Base-by-base conservation (phyloP, 2,888 invertebrate species). In the Pollenia amentaria region DNA sequence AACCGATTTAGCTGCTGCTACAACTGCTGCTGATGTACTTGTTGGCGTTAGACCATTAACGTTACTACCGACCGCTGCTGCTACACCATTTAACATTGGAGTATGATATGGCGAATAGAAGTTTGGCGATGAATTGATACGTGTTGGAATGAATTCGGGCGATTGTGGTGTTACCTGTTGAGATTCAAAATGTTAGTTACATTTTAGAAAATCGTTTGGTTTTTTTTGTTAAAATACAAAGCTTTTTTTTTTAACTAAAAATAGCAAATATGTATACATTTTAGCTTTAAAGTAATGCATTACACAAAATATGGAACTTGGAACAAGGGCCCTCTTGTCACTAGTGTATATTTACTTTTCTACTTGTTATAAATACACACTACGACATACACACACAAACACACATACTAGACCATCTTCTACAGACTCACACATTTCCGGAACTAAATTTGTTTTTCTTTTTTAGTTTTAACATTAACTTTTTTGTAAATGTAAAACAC, bases 101-200 rank as follows among this genome's bases (percentile, higher is more conserved):
- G 89, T 88, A 84, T 92, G 92, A 91, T 92, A 93, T 89, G 93
- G 92, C 89, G 93, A 89, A 88, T 93, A 93, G 88, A 92, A 93
- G 88, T 91, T 93, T 81, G 93, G 92, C 85, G 93, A 92, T 88
- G 93, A 91, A 88, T 90, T 93, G 88, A 93, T 90, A 90, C 93
- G 92, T 87, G 93, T 93, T 90, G 94, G 94, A 92, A 94, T 94
- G 93, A 94, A 94, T 92, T 94, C 94, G 82, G 94, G 94, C 88
- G 94, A 94, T 90, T 94, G 94, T 82, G 93, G 93, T 70, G 94
- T 93, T 90, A 94, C 94, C 93, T 95, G 93, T 88, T 62, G 2
- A 53, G 10, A 21, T 14, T 75, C 53, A 38, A 69, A n/a, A 62
- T 1, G 18, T 29, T 0, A 69, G 12, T 16, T 4, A 9, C 8